phyloP scores from a whole-genome alignment of 92 coral and sea anemone species.

The Phymanthus crucifer region DNA sequence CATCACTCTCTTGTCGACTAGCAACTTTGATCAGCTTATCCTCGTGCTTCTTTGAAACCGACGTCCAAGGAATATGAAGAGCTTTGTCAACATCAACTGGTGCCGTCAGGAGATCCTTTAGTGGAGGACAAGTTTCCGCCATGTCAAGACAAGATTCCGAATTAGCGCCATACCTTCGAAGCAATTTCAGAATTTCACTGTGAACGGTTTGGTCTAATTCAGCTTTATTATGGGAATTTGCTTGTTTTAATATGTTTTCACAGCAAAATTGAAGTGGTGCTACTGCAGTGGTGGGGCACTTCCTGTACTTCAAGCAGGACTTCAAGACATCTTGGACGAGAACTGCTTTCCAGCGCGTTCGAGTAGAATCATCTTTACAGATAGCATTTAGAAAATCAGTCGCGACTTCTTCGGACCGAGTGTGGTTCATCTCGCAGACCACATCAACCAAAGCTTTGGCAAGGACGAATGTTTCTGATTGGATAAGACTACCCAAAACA shows the following conservation, averaged over 20 bases:
- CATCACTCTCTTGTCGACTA: constrained; percentile 18
- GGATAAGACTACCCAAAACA: neutral
- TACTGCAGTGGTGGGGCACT: neutral
- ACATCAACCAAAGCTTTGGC: neutral
- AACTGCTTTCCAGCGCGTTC: neutral
- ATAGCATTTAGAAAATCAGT: neutral
- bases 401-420: neutral
- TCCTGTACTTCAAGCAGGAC: neutral
- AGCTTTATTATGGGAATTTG: too few relatives aligned
- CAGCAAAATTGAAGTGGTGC: neutral
- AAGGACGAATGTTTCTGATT: neutral
- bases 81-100: constrained; percentile 4
- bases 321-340: neutral
- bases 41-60: constrained; percentile 30
- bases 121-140: neutral
- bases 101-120: neutral
- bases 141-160: constrained; percentile 1
- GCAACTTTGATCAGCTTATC: constrained; percentile 30
- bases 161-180: neutral
- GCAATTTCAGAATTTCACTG: neutral
- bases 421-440: neutral
- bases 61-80: constrained; percentile 26
- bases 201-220: neutral
- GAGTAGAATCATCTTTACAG: neutral
- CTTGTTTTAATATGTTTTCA: neutral